phyloP scores from a whole-genome alignment of 92 coral and sea anemone species.

The Phenganax marumi region DNA sequence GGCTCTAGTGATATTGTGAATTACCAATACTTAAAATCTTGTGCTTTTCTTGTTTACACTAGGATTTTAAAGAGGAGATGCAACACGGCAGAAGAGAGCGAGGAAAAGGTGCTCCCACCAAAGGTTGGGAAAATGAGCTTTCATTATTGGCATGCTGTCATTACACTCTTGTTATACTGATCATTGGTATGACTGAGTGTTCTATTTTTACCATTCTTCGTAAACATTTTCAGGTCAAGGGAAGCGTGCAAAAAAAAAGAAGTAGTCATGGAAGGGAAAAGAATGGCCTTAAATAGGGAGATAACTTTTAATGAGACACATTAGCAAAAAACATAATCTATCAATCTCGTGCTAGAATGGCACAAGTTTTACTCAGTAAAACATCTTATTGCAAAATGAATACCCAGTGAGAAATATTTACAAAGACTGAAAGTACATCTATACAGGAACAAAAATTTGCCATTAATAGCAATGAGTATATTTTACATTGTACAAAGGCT shows the following conservation, averaged over 20 bases:
- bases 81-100: constrained; percentile 81
- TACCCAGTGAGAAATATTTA: neutral
- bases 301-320: neutral
- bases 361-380: constrained; percentile 51
- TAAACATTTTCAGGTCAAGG: constrained; percentile 75
- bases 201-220: neutral
- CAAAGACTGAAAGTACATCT: neutral
- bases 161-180: neutral
- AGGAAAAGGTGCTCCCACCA: constrained; percentile 96
- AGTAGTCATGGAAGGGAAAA: constrained; percentile 21
- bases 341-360: too few relatives aligned
- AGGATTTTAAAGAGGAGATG: constrained; percentile 98
- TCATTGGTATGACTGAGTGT: neutral
- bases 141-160: neutral
- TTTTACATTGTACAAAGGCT: neutral
- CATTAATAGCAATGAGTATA: neutral
- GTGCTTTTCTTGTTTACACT: neutral
- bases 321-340: too few relatives aligned
- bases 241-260: constrained; percentile 89
- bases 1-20: neutral
- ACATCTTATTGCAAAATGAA: neutral
- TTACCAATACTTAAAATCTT: neutral
- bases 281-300: neutral
- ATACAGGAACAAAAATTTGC: neutral
- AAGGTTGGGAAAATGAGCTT: constrained; percentile 55